Percentiles rank a stretch among this genome's conserved stretches.
Evolutionary conservation across 2,888 invertebrate genomes (phyloP).

Genomic region (Ichneumon xanthorius): DNA sequence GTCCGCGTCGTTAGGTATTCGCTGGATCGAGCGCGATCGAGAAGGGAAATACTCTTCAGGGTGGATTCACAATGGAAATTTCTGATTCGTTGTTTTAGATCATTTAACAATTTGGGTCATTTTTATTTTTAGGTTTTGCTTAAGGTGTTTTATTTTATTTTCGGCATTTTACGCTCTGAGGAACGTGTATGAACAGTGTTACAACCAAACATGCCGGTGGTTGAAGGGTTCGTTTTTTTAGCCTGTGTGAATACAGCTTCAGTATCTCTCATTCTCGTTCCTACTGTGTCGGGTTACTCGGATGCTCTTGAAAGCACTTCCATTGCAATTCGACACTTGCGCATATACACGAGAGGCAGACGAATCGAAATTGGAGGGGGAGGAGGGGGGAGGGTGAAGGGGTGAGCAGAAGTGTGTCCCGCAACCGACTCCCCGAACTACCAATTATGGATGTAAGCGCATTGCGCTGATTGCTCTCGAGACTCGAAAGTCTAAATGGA

Average conservation of each 20-base stretch:
- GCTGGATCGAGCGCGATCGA: background rate
- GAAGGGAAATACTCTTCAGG: constrained; percentile 13
- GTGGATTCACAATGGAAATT: constrained; percentile 10
- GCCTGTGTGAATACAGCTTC: constrained; percentile 18
- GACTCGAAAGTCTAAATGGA: constrained; percentile 62
- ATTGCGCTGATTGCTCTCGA: constrained; percentile 66
- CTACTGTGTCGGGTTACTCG: constrained; percentile 15
- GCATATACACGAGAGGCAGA: constrained; percentile 8
- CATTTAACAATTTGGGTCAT: too few relatives aligned
- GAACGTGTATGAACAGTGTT: background rate
- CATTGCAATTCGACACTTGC: constrained; percentile 47
- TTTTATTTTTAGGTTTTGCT: too few relatives aligned
- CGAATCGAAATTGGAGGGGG: background rate
- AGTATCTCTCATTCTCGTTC: constrained; percentile 17
- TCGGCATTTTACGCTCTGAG: background rate
- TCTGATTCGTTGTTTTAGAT: background rate
- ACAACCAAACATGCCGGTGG: background rate
- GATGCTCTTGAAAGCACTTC: constrained; percentile 16
- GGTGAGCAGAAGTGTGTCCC: constrained; percentile 22
- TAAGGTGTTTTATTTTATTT: too few relatives aligned
- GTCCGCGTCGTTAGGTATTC: constrained; percentile 25
- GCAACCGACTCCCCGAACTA: constrained; percentile 48
- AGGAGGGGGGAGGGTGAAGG: background rate
- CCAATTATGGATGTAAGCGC: constrained; percentile 66
- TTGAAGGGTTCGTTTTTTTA: constrained; percentile 6